Conservation (phyloP, 2,888 invertebrate genomes). For the Octodonta nipae region DNA sequence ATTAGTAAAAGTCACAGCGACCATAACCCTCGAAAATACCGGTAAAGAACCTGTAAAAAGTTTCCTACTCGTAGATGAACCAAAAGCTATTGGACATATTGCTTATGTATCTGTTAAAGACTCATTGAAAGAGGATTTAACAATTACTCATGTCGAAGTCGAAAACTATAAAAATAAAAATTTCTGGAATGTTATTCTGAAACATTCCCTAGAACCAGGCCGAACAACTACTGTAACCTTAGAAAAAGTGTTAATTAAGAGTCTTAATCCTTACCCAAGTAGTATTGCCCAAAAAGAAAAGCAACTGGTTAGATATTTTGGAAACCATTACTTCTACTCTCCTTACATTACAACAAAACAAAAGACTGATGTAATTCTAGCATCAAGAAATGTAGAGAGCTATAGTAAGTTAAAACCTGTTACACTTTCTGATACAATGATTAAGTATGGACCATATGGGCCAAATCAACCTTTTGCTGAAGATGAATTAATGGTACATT, state of each 20-base stretch:
- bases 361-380: conserved; percentile 55
- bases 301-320: conserved; percentile 78
- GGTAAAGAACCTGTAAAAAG: conserved; percentile 57
- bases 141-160: conserved; percentile 33
- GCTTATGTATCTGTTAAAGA: conserved; percentile 65
- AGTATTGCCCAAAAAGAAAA: conserved; percentile 85
- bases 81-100: conserved; percentile 42
- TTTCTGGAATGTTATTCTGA: conserved; percentile 35
- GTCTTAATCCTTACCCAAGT: conserved; percentile 70
- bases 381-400: conserved; percentile 67
- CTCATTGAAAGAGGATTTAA: conserved; percentile 44
- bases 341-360: conserved; percentile 72
- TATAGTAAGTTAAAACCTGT: conserved; percentile 74
- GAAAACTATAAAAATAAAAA: conserved; percentile 36
- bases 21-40: conserved; percentile 72
- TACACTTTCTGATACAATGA: conserved; percentile 60
- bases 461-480: conserved; percentile 47
- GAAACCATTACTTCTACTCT: conserved; percentile 70
- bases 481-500: conserved; percentile 68
- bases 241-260: conserved; percentile 63
- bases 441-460: conserved; percentile 81
- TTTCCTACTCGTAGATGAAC: conserved; percentile 60
- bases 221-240: conserved; percentile 47
- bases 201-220: conserved; percentile 45
- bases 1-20: conserved; percentile 68